These are phyloP conservation scores for Ormyrus nitidulus DNA, from an alignment of 2,888 invertebrate genomes.

Conservation along the genomic window DNA sequence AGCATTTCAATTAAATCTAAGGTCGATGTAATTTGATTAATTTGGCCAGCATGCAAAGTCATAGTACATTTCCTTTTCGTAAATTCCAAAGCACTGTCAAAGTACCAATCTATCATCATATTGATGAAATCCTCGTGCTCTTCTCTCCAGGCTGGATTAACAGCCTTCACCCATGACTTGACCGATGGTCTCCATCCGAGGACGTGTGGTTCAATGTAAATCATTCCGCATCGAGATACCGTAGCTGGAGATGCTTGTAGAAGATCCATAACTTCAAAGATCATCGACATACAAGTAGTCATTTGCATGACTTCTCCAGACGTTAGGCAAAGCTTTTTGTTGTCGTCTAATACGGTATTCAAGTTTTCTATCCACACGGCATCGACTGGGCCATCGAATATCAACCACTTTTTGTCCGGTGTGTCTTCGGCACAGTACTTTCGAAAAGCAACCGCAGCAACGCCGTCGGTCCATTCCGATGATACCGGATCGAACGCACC, in stretches of 20 bases:
- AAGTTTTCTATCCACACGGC: constrained; percentile 94
- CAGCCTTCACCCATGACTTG: constrained; percentile 86
- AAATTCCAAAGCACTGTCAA: constrained; percentile 86
- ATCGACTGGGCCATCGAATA: constrained; percentile 94
- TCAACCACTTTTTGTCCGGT: constrained; percentile 90
- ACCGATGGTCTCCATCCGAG: constrained; percentile 90
- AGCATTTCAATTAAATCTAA: constrained; percentile 87
- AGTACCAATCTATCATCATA: constrained; percentile 84
- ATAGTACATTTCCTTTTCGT: constrained; percentile 83
- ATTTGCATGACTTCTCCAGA: constrained; percentile 92
- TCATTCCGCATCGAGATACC: constrained; percentile 93
- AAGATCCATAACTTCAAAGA: constrained; percentile 92
- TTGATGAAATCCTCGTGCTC: constrained; percentile 80
- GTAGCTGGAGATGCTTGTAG: constrained; percentile 91
- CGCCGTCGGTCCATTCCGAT: constrained; percentile 94
- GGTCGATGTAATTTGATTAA: constrained; percentile 84
- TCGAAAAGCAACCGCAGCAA: constrained; percentile 88
- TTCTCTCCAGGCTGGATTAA: constrained; percentile 81
- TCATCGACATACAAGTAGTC: constrained; percentile 88
- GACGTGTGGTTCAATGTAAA: constrained; percentile 90
- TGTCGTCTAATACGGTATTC: constrained; percentile 92
- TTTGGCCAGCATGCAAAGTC: constrained; percentile 83
- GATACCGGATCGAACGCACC: constrained; percentile 94
- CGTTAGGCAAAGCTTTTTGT: constrained; percentile 90
- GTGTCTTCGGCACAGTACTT: constrained; percentile 85